phyloP scores from a whole-genome alignment of 2,888 invertebrate genomes.

The Chymomyza caudatula region DNA sequence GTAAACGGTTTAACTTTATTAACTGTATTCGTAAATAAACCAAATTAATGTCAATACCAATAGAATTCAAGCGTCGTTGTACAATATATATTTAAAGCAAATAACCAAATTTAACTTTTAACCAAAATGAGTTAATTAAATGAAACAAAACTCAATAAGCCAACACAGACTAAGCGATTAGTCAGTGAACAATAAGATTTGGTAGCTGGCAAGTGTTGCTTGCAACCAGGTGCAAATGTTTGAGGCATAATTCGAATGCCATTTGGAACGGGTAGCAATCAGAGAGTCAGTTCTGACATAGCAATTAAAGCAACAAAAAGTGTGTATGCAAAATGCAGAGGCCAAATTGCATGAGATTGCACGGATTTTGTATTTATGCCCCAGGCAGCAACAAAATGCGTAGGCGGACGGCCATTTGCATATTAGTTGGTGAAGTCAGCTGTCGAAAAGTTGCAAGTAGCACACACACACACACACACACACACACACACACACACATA shows the following conservation, averaged over 20 bases:
- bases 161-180: constrained; percentile 32
- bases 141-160: constrained; percentile 64
- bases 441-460: constrained; percentile 64
- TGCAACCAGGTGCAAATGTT: background rate
- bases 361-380: background rate
- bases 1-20: no score
- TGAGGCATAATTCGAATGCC: background rate
- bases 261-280: constrained; percentile 42
- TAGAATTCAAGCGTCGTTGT: background rate
- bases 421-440: constrained; percentile 73
- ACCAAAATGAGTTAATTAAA: constrained; percentile 50
- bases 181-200: constrained; percentile 1
- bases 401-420: constrained; percentile 56
- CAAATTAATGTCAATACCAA: constrained; percentile 59
- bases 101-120: no score
- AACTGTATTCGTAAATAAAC: constrained; percentile 55
- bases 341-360: background rate
- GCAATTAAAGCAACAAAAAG: constrained; percentile 64
- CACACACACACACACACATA: constrained; percentile 28
- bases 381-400: background rate
- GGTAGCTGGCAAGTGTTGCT: no score
- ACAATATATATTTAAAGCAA: constrained; percentile 23
- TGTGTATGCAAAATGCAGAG: background rate
- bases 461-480: constrained; percentile 20
- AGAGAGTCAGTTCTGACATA: constrained; percentile 53